Conservation (phyloP, 2,888 invertebrate genomes). For the Alviniconcha strummeri region DNA sequence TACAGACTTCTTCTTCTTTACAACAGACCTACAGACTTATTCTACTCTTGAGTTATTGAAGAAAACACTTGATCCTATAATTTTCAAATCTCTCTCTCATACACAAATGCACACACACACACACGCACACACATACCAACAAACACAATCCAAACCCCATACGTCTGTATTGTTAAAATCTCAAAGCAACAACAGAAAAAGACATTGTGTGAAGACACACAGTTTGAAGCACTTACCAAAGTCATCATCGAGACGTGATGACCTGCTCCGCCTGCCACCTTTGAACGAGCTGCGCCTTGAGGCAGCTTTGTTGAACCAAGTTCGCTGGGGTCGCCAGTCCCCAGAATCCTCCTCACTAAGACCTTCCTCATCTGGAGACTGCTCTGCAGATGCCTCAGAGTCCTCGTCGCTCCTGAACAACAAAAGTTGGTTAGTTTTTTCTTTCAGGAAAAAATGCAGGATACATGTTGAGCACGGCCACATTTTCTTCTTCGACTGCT, state of each 20-base stretch:
- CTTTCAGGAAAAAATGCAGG: too few species aligned
- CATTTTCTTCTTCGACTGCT: too few species aligned
- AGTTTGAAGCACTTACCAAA: conserved; percentile 52
- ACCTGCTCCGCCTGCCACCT: conserved; percentile 32
- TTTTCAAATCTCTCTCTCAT: neutral
- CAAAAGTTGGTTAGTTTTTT: neutral
- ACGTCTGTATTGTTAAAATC: neutral
- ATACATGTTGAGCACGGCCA: too few species aligned
- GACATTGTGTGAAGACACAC: too few species aligned
- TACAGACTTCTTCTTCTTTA: too few species aligned
- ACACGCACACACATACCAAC: neutral
- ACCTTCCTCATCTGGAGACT: conserved; percentile 46
- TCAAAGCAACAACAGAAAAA: too few species aligned
- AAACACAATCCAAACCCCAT: neutral
- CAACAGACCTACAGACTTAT: neutral
- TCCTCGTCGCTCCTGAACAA: conserved; percentile 37
- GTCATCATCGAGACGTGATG: conserved; percentile 45
- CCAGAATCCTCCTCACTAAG: conserved; percentile 43
- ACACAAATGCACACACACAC: neutral
- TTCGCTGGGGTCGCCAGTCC: conserved; percentile 39
- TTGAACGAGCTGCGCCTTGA: conserved; percentile 28
- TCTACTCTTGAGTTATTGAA: neutral
- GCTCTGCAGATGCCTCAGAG: conserved; percentile 42
- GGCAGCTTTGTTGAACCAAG: conserved; percentile 39
- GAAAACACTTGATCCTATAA: too few species aligned